Percentiles rank a stretch among this genome's conserved stretches.
These are phyloP conservation scores for Sebastes kiyomatsui DNA, from an alignment of 2,797 vertebrate genomes.

Conservation along the genomic window DNA sequence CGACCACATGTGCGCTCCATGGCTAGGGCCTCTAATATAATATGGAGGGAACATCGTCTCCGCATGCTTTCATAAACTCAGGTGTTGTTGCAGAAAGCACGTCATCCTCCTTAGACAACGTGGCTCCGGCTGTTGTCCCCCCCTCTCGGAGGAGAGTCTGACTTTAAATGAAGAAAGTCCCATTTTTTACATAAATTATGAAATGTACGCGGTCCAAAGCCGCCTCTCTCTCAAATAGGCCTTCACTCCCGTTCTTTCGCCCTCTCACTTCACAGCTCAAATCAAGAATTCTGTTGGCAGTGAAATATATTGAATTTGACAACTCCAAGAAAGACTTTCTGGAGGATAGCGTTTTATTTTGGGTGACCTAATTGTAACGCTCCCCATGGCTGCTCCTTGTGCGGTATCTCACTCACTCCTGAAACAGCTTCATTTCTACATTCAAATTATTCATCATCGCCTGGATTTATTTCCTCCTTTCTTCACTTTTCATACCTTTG, in stretches of 20 bases:
- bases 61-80: slow-evolving; percentile 37
- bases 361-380: slow-evolving; percentile 85
- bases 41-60: slow-evolving; percentile 34
- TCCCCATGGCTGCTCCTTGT: slow-evolving; percentile 82
- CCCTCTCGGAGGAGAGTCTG: slow-evolving; percentile 58
- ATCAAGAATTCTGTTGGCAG: slow-evolving; percentile 80
- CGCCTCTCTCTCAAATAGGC: slow-evolving; percentile 54
- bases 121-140: slow-evolving; percentile 58
- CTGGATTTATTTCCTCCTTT: slow-evolving; percentile 84
- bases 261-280: slow-evolving; percentile 74
- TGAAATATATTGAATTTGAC: slow-evolving; percentile 82
- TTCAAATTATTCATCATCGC: slow-evolving; percentile 88
- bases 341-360: slow-evolving; percentile 82
- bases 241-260: slow-evolving; percentile 56
- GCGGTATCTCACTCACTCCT: slow-evolving; percentile 80
- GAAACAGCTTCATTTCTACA: slow-evolving; percentile 86
- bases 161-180: slow-evolving; percentile 66
- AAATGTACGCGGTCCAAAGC: slow-evolving; percentile 62
- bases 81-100: slow-evolving; percentile 27
- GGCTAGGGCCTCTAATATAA: slow-evolving; percentile 46
- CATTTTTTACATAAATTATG: slow-evolving; percentile 73
- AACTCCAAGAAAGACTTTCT: slow-evolving; percentile 82
- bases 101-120: slow-evolving; percentile 47
- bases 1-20: slow-evolving; percentile 29
- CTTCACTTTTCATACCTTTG: slow-evolving; percentile 87